phyloP scores from a whole-genome alignment of 2,797 vertebrate species.

The Alauda arvensis region DNA sequence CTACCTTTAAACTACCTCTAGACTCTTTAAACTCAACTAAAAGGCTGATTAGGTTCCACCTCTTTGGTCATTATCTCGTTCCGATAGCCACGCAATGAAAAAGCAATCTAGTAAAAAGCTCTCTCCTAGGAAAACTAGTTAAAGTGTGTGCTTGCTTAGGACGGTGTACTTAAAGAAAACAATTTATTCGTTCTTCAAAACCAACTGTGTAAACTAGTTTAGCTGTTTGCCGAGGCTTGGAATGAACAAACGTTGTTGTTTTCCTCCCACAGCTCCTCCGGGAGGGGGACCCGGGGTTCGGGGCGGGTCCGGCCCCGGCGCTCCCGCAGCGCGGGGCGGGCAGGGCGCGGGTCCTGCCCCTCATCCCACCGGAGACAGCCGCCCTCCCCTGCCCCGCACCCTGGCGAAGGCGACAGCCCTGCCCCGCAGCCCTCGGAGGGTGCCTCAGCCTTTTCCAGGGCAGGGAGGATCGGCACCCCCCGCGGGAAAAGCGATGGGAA shows the following conservation, averaged over 20 bases:
- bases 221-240: slow-evolving; percentile 60
- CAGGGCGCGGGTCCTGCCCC: background rate
- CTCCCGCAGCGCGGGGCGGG: background rate
- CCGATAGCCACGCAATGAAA: slow-evolving; percentile 78
- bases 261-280: background rate
- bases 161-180: slow-evolving; percentile 62
- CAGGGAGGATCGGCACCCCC: background rate
- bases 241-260: slow-evolving; percentile 47
- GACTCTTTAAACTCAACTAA: slow-evolving; percentile 73
- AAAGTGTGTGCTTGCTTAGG: slow-evolving; percentile 73
- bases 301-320: background rate
- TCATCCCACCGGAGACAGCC: background rate
- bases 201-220: slow-evolving; percentile 66
- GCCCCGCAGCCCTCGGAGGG: background rate
- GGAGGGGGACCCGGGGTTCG: background rate
- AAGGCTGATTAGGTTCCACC: slow-evolving; percentile 76
- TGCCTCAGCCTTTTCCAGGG: background rate
- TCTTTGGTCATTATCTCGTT: slow-evolving; percentile 77
- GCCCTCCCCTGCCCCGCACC: background rate
- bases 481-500: background rate
- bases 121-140: slow-evolving; percentile 62
- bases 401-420: background rate
- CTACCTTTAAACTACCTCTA: slow-evolving; percentile 72
- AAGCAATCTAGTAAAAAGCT: slow-evolving; percentile 73
- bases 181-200: slow-evolving; percentile 53